phyloP scores from a whole-genome alignment of 2,888 invertebrate genomes.

The Sisyra terminalis region DNA sequence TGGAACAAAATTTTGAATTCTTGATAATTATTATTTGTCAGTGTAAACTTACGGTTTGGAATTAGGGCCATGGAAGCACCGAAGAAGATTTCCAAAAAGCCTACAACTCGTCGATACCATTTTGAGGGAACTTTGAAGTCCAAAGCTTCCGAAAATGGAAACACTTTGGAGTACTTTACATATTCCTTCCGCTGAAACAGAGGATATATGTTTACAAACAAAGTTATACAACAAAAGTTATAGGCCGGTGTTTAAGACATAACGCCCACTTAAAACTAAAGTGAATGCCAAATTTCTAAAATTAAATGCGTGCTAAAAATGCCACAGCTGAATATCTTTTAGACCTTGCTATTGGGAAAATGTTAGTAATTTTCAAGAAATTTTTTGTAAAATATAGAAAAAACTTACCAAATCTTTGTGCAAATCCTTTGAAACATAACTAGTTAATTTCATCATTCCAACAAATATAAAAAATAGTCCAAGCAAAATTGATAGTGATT shows the following conservation, averaged over 20 bases:
- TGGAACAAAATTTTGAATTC: constrained; percentile 20
- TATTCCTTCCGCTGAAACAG: constrained; percentile 74
- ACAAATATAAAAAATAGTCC: constrained; percentile 93
- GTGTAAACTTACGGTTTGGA: constrained; percentile 54
- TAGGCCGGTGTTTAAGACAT: neutral
- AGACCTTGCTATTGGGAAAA: neutral
- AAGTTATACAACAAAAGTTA: too few relatives aligned
- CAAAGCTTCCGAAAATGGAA: constrained; percentile 63
- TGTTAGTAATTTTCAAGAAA: neutral
- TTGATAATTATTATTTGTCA: neutral
- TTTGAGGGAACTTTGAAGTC: constrained; percentile 82
- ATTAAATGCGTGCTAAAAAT: constrained; percentile 12
- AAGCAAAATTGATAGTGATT: constrained; percentile 77
- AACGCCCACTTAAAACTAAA: constrained; percentile 3
- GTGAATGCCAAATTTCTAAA: constrained; percentile 16
- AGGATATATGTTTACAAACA: too few relatives aligned
- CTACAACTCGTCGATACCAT: constrained; percentile 77
- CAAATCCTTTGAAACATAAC: constrained; percentile 82
- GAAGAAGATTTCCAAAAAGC: constrained; percentile 68
- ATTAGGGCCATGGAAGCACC: constrained; percentile 67
- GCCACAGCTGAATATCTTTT: constrained; percentile 7
- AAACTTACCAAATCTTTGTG: constrained; percentile 87
- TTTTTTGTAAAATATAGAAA: neutral
- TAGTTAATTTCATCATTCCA: constrained; percentile 82
- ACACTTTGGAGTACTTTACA: constrained; percentile 91